Evolutionary conservation across 2,888 invertebrate species (phyloP), one percentile per base, ranked within the genome.

Genomic region (Epistrophella euchroma): DNA sequence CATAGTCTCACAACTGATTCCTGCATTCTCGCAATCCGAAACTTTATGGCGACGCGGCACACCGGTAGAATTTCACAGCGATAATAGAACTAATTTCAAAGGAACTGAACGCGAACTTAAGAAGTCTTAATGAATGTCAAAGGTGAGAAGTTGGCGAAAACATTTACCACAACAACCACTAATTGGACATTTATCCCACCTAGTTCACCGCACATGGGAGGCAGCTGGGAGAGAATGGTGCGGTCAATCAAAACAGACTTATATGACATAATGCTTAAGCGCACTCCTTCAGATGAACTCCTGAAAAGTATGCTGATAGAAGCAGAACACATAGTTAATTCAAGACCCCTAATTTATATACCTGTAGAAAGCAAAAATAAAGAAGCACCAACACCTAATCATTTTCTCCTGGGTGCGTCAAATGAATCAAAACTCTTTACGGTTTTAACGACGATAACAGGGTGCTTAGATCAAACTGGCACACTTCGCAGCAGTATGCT

Each of bases 131-230:
- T 19, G 11, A n/a, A 37, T 52, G 52, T 37, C 10, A 22, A 52
- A 68, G 9, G 25, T 35, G 19, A 35, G 10, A 56, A 10, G 4
- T 10, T n/a, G 28, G 17, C 10, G 1, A 1, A 10, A 28, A 22
- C 37, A 0, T 58, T 37, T 19, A 58, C 37, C 3, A 10, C 35
- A 15, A 22, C 37, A 4, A 58, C 13, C 10, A 58, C 58, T 13
- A 11, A 40, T 13, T 70, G 43, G n/a, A 25, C 2, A 25, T 25
- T 25, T 25, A 25, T 25, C 25, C 2, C 25, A 25, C 25, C 25
- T 25, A 4, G 17, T 40, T 37, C 52, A 22, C 55, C 74, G 7
- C 74, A 56, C 22, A 66, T 75, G 55, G 64, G 64, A 6, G 56
- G 43, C 11, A 55, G 50, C 0, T 60, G 62, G 62, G 60, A 73